Base-by-base conservation (phyloP, 2,888 invertebrate genomes). In the Parnassius smintheus region DNA sequence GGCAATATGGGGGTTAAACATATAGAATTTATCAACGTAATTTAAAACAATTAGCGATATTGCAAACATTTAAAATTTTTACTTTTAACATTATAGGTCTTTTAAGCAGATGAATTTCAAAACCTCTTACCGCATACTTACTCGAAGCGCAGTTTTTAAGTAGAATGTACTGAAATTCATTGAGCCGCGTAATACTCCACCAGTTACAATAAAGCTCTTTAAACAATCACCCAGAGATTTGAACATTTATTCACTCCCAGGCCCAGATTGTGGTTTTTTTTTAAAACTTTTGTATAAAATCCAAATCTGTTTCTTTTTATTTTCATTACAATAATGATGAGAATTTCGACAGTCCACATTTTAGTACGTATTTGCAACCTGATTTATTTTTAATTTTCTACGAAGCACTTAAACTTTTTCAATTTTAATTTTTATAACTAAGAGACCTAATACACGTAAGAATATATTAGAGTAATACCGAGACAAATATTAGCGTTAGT, bases 251-350 rank as follows among this genome's bases (percentile, higher is more conserved):
- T 80, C 76, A 75, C 74, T 67, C 45, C 18, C 61, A 59, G 65
- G 42, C 66, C 65, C 66, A 64, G 67, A 69, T 74, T 65, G 70
- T 73, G 77, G 70, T 70, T 79, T 75, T 77, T 58, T 54, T n/a
- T n/a, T n/a, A n/a, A n/a, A 59, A 57, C 52, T 63, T 60, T 52
- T 42, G 64, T 70, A 63, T 65, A 49, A 65, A 62, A 56, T 42
- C 48, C 64, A 74, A 76, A 70, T 74, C 67, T 72, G 77, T 73
- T 77, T 80, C 0, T 80, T 74, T 72, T 71, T 74, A 75, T 83
- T 83, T 81, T 83, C 80, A 75, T 79, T 78, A 79, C 77, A 77
- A 75, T 81, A 80, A 82, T 75, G 76, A 78, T 71, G 74, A 73
- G 71, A 82, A 81, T 75, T 81, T 79, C 67, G 72, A 69, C 76